These are phyloP conservation scores for Dryobotodes eremita DNA, from an alignment of 2,888 invertebrate genomes.

Conservation along the genomic window DNA sequence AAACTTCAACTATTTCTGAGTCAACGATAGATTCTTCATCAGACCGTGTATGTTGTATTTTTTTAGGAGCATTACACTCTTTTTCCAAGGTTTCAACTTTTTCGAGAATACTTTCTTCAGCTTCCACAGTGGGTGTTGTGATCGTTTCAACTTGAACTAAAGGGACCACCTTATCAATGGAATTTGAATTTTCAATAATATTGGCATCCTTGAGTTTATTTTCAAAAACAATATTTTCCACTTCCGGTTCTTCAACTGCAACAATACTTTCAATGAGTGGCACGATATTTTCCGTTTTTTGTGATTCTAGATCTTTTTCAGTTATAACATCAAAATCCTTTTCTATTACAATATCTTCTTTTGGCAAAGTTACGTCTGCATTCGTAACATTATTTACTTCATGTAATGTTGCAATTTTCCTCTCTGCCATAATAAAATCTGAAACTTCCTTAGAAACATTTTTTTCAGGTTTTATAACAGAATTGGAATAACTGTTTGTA, in stretches of 20 bases:
- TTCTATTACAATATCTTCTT: slow-evolving; percentile 6
- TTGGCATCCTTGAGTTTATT: slow-evolving; percentile 22
- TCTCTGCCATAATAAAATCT: slow-evolving; percentile 58
- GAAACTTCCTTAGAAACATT: slow-evolving; percentile 50
- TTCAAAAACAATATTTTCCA: slow-evolving; percentile 1
- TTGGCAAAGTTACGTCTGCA: not conserved
- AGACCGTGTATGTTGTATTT: slow-evolving; percentile 7
- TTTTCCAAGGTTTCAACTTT: not conserved
- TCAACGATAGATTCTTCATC: not conserved
- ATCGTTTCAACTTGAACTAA: slow-evolving; percentile 25
- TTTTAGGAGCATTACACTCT: slow-evolving; percentile 9
- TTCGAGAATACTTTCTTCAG: slow-evolving; percentile 8
- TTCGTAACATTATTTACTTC: slow-evolving; percentile 22
- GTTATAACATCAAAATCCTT: slow-evolving; percentile 22
- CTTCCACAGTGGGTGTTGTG: not conserved
- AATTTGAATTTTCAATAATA: slow-evolving; percentile 8
- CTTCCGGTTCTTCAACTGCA: slow-evolving; percentile 16
- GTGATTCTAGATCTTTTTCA: slow-evolving; percentile 26
- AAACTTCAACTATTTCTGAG: not conserved
- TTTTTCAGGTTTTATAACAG: slow-evolving; percentile 26
- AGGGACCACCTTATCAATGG: slow-evolving; percentile 1
- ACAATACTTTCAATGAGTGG: slow-evolving; percentile 15
- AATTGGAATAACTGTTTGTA: slow-evolving; percentile 4
- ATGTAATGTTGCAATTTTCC: slow-evolving; percentile 40
- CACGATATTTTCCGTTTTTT: slow-evolving; percentile 11